Base-by-base conservation (phyloP, 30 jellyfish, hydroid and myxozoan species). In the Nemopilema nomurai region DNA sequence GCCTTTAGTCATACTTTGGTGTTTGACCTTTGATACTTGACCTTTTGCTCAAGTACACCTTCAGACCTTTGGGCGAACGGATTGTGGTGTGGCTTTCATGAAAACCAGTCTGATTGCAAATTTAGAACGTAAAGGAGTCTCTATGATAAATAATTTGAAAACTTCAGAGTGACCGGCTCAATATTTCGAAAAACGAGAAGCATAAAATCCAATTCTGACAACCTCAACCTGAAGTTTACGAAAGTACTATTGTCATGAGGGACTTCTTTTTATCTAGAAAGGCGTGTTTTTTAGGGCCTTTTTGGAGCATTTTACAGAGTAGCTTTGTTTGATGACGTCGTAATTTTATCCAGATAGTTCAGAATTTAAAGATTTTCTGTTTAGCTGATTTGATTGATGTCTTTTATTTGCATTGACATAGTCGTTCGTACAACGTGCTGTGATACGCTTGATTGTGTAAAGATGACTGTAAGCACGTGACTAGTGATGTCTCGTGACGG, bases 221-320 rank as follows among this genome's bases (percentile, higher is more conserved):
- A n/a, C n/a, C n/a, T n/a, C n/a, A n/a, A n/a, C n/a, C n/a, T n/a
- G n/a, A n/a, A n/a, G n/a, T n/a, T n/a, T n/a, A n/a, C n/a, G n/a
- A n/a, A n/a, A n/a, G n/a, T n/a, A n/a, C 57, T 41, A 41, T 41
- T 6, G 57, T 41, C 57, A 41, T 41, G 57, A 3, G 57, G 57
- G 57, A 41, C 57, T 41, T 41, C 57, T 41, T 41, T 41, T 41
- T 3, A 41, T 41, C 57, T 41, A 41, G 57, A 41, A 13, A 13
- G 69, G 79, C 62, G 79, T 66, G 81, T 80, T 80, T 80, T 77
- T 80, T 21, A n/a, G 3, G 51, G 26, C 81, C 62, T 66, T 65
- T 64, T 26, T 67, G 89, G 51, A 67, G 31, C 65, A 41, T 80
- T 80, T 67, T 80, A 80, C 81, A 16, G 57, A 33, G 16, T 33